phyloP scores from a whole-genome alignment of 2,888 invertebrate genomes.

The Argyra leucocephala region DNA sequence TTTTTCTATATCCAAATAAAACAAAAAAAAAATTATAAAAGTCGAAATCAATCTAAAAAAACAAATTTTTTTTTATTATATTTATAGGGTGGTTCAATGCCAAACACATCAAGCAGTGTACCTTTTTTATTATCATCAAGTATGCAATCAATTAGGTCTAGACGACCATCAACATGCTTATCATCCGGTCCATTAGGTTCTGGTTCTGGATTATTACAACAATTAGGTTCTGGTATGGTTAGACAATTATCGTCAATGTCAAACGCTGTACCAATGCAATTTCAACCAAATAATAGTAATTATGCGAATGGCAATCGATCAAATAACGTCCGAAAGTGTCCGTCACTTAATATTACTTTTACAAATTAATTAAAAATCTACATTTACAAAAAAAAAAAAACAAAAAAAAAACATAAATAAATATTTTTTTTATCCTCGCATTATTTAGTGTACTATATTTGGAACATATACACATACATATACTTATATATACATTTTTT shows the following conservation, averaged over 20 bases:
- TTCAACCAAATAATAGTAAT: conserved; percentile 35
- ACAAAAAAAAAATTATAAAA: too few relatives aligned
- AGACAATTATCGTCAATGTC: conserved; percentile 64
- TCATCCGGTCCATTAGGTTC: conserved; percentile 53
- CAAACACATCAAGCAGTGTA: conserved; percentile 80
- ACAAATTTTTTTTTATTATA: too few relatives aligned
- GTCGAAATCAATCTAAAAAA: too few relatives aligned
- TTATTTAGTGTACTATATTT: too few relatives aligned
- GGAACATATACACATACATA: too few relatives aligned
- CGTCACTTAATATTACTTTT: conserved; percentile 65
- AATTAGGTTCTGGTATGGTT: conserved; percentile 89
- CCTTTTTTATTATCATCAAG: conserved; percentile 74
- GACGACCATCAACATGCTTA: conserved; percentile 63
- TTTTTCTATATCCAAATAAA: too few relatives aligned
- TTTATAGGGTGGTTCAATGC: conserved; percentile 73
- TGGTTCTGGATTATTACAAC: conserved; percentile 71
- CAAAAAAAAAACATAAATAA: too few relatives aligned
- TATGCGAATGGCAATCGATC: conserved; percentile 47
- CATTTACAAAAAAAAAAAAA: too few relatives aligned
- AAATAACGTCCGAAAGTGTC: conserved; percentile 60
- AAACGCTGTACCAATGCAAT: conserved; percentile 53
- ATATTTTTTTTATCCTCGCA: too few relatives aligned
- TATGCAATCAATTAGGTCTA: conserved; percentile 65
- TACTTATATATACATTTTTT: too few relatives aligned
- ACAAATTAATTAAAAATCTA: conserved; percentile 44